These are phyloP conservation scores for Syrphus vitripennis DNA, from an alignment of 2,888 invertebrate genomes.

Conservation along the genomic window DNA sequence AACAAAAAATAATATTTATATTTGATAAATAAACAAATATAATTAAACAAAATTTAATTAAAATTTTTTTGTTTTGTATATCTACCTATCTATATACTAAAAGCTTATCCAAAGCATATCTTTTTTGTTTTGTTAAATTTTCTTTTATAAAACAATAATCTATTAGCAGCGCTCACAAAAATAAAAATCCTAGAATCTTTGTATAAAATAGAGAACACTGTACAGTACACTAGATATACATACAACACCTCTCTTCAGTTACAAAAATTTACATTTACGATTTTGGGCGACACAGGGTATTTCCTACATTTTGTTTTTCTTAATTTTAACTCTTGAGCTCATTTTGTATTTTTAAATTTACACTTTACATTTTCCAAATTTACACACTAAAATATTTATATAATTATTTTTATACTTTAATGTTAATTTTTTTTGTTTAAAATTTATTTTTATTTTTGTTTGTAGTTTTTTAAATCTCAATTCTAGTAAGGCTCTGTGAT, in stretches of 20 bases:
- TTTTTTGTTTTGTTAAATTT: neutral
- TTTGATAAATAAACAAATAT: neutral
- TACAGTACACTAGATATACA: slow-evolving; percentile 57
- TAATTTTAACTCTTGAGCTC: slow-evolving; percentile 48
- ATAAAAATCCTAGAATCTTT: neutral
- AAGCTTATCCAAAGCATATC: slow-evolving; percentile 40
- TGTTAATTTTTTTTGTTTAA: slow-evolving; percentile 24
- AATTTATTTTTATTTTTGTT: neutral
- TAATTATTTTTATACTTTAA: slow-evolving; percentile 34
- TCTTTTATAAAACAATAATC: neutral
- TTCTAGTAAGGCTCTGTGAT: slow-evolving; percentile 73
- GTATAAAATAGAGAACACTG: slow-evolving; percentile 68
- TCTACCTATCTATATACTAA: slow-evolving; percentile 41
- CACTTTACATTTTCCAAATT: slow-evolving; percentile 58
- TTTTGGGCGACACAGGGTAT: neutral
- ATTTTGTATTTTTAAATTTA: slow-evolving; percentile 51
- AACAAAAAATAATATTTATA: neutral
- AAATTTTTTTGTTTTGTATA: neutral
- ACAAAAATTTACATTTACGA: slow-evolving; percentile 42
- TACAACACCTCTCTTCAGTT: slow-evolving; percentile 28
- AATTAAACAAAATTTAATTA: neutral
- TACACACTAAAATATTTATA: slow-evolving; percentile 47
- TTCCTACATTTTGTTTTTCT: neutral
- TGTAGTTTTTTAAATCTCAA: slow-evolving; percentile 46
- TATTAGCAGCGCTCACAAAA: slow-evolving; percentile 40